These are phyloP conservation scores for Tinamus major DNA, from an alignment of 2,797 vertebrate genomes.

Conservation along the genomic window DNA sequence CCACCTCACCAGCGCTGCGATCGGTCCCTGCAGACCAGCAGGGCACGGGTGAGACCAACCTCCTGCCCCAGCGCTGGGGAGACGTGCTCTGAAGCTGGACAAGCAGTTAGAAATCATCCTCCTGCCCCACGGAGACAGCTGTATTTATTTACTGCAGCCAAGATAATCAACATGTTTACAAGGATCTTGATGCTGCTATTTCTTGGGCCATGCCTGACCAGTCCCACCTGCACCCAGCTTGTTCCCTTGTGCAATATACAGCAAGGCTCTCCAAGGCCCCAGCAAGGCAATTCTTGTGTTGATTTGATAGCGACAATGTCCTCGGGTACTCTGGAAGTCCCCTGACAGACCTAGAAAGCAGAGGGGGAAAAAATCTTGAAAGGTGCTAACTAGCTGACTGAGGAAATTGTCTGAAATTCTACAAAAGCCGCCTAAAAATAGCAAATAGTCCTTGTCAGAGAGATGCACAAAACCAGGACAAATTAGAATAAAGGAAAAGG, in stretches of 20 bases:
- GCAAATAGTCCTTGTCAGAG: not conserved
- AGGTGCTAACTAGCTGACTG: not conserved
- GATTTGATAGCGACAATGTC: not conserved
- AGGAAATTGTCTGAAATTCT: not conserved
- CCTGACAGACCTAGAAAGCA: not conserved
- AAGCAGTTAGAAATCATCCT: not conserved
- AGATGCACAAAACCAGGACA: not conserved
- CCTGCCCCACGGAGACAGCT: not conserved
- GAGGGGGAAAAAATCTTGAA: not conserved
- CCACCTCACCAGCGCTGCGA: not conserved
- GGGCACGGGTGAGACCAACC: fast-evolving
- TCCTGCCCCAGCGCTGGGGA: no score
- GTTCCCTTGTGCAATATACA: not conserved
- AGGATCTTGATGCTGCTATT: not conserved
- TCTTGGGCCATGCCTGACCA: not conserved
- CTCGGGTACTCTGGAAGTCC: not conserved
- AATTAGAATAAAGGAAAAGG: not conserved
- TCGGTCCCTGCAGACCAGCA: not conserved
- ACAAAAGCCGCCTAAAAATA: not conserved
- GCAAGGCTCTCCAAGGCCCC: no score
- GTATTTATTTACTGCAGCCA: not conserved
- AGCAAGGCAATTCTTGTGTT: not conserved
- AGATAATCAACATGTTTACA: not conserved
- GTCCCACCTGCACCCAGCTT: not conserved
- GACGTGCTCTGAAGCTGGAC: not conserved